Evolutionary conservation across 2,797 vertebrate genomes (phyloP).

Genomic region (Neosalanx taihuensis): DNA sequence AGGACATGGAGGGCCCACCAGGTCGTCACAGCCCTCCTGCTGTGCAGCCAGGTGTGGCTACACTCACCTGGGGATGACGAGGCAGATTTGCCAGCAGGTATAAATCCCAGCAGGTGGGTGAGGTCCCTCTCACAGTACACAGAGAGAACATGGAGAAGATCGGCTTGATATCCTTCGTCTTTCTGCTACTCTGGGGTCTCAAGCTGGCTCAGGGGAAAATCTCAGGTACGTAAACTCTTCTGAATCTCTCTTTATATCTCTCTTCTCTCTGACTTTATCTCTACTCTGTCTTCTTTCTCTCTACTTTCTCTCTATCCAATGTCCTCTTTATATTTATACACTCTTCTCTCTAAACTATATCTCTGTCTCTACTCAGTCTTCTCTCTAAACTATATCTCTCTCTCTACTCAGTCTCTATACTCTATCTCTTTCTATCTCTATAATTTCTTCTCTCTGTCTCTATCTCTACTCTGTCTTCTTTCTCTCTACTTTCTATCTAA

Average conservation of each 20-base stretch:
- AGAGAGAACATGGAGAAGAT: neutral
- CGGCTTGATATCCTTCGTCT: neutral
- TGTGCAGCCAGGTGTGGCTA: neutral
- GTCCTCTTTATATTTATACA: no score
- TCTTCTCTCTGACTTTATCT: no score
- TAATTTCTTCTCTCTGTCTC: no score
- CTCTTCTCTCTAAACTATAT: no score
- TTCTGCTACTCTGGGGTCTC: neutral
- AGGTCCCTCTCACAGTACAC: neutral
- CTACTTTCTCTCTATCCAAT: no score
- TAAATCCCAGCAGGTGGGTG: neutral
- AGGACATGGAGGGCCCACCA: neutral
- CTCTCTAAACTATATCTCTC: no score
- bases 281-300: no score
- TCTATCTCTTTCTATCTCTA: no score
- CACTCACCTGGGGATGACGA: neutral
- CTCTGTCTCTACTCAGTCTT: no score
- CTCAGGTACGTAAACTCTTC: neutral
- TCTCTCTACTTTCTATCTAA: no score
- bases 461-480: no score
- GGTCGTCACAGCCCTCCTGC: neutral
- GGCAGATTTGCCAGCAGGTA: neutral
- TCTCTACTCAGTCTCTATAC: no score
- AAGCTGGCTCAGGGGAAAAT: neutral
- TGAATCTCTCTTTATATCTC: neutral